phyloP scores from a whole-genome alignment of 2,888 invertebrate species.

The Apotomis turbidana region DNA sequence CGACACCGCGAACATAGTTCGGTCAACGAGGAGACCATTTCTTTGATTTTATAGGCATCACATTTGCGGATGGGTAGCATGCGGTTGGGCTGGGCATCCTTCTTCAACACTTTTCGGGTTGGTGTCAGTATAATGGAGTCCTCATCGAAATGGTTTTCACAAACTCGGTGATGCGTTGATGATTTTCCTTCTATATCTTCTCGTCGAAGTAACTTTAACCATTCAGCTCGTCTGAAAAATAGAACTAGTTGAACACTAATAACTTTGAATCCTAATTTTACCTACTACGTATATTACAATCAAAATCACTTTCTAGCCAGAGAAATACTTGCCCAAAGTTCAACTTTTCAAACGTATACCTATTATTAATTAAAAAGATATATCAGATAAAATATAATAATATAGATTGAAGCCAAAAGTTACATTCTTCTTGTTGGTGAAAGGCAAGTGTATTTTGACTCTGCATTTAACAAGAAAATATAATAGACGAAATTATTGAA shows the following conservation, averaged over 20 bases:
- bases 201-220: neutral
- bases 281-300: too few relatives aligned
- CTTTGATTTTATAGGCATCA: neutral
- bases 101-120: neutral
- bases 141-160: neutral
- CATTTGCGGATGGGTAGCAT: neutral
- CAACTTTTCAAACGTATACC: too few relatives aligned
- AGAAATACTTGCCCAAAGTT: too few relatives aligned
- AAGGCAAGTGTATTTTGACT: too few relatives aligned
- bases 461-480: too few relatives aligned
- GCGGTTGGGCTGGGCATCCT: neutral
- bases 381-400: too few relatives aligned
- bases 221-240: constrained; percentile 1
- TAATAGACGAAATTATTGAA: too few relatives aligned
- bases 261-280: too few relatives aligned
- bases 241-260: neutral
- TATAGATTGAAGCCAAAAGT: too few relatives aligned
- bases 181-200: neutral
- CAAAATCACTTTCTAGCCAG: too few relatives aligned
- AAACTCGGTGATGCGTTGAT: neutral
- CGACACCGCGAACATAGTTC: neutral
- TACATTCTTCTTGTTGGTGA: too few relatives aligned
- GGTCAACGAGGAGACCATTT: neutral
- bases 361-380: too few relatives aligned
- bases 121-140: neutral